Base-by-base conservation (phyloP, 2,797 vertebrate species). In the Manis crassicaudata region DNA sequence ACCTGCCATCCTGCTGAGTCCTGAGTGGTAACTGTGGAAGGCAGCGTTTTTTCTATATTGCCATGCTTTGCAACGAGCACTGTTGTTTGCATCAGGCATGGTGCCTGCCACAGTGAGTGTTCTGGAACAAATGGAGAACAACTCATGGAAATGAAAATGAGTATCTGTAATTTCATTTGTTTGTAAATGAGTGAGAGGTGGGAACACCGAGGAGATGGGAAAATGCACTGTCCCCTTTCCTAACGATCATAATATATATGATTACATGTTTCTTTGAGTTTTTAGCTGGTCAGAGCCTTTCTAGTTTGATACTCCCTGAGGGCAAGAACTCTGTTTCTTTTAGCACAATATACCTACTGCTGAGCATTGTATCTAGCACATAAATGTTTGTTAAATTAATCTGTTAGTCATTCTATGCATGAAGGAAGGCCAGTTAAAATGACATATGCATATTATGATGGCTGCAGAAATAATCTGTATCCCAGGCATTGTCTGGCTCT, bases 31-130 rank as follows among this genome's bases (percentile, higher is more conserved):
- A 25, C 32, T 25, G 6, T 6, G 6, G 62, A 23, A 20, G 1
- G 75, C 54, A 17, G 43, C 11, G 62, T 70, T 56, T 54, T 43
- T 60, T 46, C 50, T 67, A 6, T 68, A 21, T 54, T 1, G 1
- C 9, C 35, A 7, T 46, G 23, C 25, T 52, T n/a, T 29, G 3
- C 0, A 25, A 60, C 3, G 18, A 21, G 3, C 1, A 0, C 0
- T 10, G 2, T 37, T 73, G 20, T 32, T 25, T 70, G 58, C 29
- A 27, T 37, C 40, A 46, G 56, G 7, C 23, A 4, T 7, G 4
- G 65, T 5, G 3, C 21, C 80, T 37, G 58, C 46, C 4, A 32
- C 62, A 35, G 1, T 10, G 90, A 60, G 46, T 18, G 5, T 46
- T 80, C 58, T 54, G 29, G 32, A 65, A 35, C 10, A 73, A 35